phyloP scores from a whole-genome alignment of 2,113 vertebrate genomes.

The Channa argus region DNA sequence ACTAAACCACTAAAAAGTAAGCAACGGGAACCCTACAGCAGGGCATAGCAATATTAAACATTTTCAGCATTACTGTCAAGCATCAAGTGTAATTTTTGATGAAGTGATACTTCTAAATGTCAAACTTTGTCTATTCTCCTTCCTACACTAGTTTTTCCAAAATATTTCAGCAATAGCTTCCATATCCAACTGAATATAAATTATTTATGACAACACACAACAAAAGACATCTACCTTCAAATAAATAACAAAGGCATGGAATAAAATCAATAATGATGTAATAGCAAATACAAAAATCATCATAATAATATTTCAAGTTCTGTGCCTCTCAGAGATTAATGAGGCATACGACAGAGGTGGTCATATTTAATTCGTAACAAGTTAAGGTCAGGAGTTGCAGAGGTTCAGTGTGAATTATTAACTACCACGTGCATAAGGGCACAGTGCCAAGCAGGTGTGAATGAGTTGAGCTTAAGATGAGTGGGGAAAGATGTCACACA shows the following conservation, averaged over 20 bases:
- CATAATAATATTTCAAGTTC: slow-evolving; percentile 43
- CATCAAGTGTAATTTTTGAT: slow-evolving; percentile 30
- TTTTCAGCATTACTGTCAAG: slow-evolving; percentile 9
- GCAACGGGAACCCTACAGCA: slow-evolving; percentile 18
- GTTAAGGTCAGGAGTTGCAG: slow-evolving; percentile 69
- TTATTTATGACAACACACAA: slow-evolving; percentile 20
- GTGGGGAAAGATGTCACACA: slow-evolving; percentile 54
- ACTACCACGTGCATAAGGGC: slow-evolving; percentile 46
- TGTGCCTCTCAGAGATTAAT: slow-evolving; percentile 56
- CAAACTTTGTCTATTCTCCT: slow-evolving; percentile 17
- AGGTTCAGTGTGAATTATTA: slow-evolving; percentile 78
- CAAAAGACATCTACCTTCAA: slow-evolving; percentile 18
- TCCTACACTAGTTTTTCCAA: slow-evolving; percentile 8
- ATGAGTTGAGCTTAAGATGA: slow-evolving; percentile 60
- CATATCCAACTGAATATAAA: slow-evolving; percentile 28
- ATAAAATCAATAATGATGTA: neutral
- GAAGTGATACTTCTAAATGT: slow-evolving; percentile 27
- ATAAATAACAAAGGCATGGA: slow-evolving; percentile 30
- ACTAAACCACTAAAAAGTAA: neutral
- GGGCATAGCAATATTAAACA: slow-evolving; percentile 15
- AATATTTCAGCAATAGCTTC: slow-evolving; percentile 15
- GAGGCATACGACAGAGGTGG: slow-evolving; percentile 45
- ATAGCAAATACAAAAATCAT: slow-evolving; percentile 42
- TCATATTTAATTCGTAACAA: slow-evolving; percentile 73
- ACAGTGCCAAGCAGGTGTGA: slow-evolving; percentile 58